Conservation (phyloP, 2,797 vertebrate species). For the Clamator glandarius region DNA sequence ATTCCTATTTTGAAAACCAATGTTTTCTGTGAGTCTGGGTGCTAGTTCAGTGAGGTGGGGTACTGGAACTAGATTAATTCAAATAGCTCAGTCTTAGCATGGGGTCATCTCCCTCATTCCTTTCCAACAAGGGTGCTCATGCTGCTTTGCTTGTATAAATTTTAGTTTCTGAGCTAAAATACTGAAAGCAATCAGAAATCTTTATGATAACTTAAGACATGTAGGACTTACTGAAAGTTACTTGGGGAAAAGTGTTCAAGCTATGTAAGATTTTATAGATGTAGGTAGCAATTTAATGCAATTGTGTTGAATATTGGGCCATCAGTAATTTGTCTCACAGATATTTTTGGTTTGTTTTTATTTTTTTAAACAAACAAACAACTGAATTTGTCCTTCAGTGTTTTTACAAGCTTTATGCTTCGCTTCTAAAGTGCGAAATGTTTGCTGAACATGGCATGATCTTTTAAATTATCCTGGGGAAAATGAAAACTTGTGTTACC, state of each 20-base stretch:
- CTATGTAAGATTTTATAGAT: neutral
- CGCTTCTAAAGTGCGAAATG: neutral
- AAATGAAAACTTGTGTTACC: neutral
- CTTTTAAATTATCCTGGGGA: neutral
- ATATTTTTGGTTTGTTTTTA: too few relatives aligned
- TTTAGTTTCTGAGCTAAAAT: neutral
- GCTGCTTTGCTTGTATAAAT: neutral
- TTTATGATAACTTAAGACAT: neutral
- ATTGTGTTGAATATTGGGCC: neutral
- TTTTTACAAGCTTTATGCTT: neutral
- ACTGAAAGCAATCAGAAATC: neutral
- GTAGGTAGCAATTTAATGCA: neutral
- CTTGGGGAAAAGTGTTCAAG: neutral
- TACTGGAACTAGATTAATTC: neutral
- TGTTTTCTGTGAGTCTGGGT: neutral
- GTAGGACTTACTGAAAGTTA: neutral
- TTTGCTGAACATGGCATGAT: neutral
- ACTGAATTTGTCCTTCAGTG: neutral
- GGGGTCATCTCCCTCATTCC: neutral
- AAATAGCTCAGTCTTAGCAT: neutral
- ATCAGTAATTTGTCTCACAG: neutral
- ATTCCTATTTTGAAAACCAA: neutral
- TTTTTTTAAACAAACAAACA: neutral
- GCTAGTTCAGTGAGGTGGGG: neutral
- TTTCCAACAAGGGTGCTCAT: neutral